These are phyloP conservation scores for Lepisosteus oculatus DNA, from an alignment of 2,113 vertebrate species.

Conservation along the genomic window DNA sequence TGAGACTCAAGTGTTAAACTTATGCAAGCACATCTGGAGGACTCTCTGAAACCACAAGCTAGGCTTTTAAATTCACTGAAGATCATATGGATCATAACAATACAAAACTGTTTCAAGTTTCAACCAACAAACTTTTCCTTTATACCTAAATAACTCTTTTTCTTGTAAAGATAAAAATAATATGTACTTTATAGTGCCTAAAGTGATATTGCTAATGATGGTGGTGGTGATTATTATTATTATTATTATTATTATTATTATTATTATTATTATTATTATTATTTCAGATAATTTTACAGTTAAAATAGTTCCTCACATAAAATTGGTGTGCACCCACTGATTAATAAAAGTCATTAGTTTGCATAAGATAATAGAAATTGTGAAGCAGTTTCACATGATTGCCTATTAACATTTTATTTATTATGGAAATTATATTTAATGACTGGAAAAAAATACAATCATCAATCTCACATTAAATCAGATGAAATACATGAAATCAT, in stretches of 20 bases:
- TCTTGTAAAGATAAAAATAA: not conserved
- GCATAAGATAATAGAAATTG: not conserved
- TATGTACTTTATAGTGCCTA: not conserved
- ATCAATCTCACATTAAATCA: not conserved
- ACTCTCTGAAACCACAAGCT: no score
- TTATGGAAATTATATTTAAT: not conserved
- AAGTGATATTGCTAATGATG: not conserved
- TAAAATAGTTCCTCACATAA: not conserved
- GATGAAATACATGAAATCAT: not conserved
- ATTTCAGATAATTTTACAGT: not conserved
- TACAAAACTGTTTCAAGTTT: no score
- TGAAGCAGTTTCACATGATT: not conserved
- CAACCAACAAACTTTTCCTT: no score
- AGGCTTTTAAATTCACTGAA: not conserved
- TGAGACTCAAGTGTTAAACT: no score
- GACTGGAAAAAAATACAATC: not conserved
- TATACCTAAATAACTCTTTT: not conserved
- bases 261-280: not conserved
- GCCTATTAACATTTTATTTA: slow-evolving; percentile 2
- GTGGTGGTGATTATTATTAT: no score
- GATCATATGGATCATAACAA: not conserved
- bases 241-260: no score
- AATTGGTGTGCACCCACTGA: not conserved
- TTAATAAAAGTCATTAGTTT: slow-evolving; percentile 4
- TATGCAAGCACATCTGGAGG: no score